Conservation (phyloP, 2,113 vertebrate genomes). For the Brevimyrus niger region DNA sequence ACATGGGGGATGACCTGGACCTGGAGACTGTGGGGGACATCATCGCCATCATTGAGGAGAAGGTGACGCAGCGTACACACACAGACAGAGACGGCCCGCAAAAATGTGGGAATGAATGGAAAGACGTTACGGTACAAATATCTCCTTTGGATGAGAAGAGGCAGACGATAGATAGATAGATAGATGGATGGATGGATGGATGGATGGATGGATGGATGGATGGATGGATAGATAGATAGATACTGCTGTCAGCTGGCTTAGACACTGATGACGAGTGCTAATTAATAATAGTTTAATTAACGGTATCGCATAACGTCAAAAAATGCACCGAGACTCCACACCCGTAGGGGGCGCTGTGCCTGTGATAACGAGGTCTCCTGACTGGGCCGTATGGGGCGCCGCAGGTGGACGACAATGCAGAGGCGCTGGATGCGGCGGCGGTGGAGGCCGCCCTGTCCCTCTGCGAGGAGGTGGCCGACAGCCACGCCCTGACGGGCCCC, state of each 20-base stretch:
- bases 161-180: not conserved
- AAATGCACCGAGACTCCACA: not conserved
- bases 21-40: slow-evolving; percentile 92
- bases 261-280: not conserved
- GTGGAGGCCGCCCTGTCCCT: slow-evolving; percentile 88
- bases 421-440: slow-evolving; percentile 85
- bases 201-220: too few relatives aligned
- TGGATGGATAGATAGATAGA: too few relatives aligned
- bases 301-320: not conserved
- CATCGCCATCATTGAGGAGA: slow-evolving; percentile 90
- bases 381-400: slow-evolving; percentile 18
- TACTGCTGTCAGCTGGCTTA: not conserved
- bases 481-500: slow-evolving; percentile 73
- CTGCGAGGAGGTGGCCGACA: slow-evolving; percentile 80
- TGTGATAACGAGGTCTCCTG: not conserved
- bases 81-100: not conserved
- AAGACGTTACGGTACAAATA: not conserved
- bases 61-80: slow-evolving; percentile 35
- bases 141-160: not conserved
- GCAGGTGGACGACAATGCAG: slow-evolving; percentile 81
- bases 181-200: rapidly evolving
- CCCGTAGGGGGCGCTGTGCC: not conserved
- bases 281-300: not conserved
- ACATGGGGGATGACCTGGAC: slow-evolving; percentile 85
- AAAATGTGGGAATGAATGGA: not conserved